These are phyloP conservation scores for Cactoblastis cactorum DNA, from an alignment of 2,888 invertebrate species.

Conservation along the genomic window DNA sequence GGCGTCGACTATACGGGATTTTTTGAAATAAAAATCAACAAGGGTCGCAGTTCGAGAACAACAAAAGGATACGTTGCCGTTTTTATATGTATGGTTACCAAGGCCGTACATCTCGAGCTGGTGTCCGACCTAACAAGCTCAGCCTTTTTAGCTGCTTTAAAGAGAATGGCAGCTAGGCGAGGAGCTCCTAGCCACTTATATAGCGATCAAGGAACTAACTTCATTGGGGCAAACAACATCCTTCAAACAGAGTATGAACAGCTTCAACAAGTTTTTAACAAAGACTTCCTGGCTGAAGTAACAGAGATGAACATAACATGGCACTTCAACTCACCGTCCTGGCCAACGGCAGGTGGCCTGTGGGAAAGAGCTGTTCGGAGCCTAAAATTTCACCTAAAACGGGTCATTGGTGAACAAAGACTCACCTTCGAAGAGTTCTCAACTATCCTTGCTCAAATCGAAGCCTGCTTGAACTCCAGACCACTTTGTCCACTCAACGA, in stretches of 20 bases:
- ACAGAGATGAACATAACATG: background rate
- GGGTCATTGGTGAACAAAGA: background rate
- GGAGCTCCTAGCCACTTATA: background rate
- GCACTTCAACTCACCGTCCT: background rate
- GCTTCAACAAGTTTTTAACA: background rate
- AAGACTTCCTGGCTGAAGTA: background rate
- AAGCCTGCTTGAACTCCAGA: conserved; percentile 4
- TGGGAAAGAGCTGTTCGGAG: conserved; percentile 8
- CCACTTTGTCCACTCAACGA: background rate
- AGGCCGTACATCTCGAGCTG: conserved; percentile 20
- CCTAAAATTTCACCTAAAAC: background rate
- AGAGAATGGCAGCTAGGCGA: conserved; percentile 21
- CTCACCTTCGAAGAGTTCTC: conserved; percentile 2
- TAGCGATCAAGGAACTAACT: background rate
- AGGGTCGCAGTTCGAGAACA: conserved; percentile 17
- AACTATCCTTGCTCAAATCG: background rate
- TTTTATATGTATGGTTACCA: conserved; percentile 23
- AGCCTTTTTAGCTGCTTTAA: conserved; percentile 23
- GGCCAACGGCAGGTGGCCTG: conserved; percentile 1
- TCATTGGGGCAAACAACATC: background rate
- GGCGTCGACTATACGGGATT: conserved; percentile 23
- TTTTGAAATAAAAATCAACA: conserved; percentile 19
- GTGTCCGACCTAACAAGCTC: conserved; percentile 21
- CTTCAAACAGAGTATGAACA: background rate
- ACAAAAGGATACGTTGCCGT: conserved; percentile 22